Evolutionary conservation across 2,888 invertebrate species (phyloP).

Genomic region (Morinoia aosen): DNA sequence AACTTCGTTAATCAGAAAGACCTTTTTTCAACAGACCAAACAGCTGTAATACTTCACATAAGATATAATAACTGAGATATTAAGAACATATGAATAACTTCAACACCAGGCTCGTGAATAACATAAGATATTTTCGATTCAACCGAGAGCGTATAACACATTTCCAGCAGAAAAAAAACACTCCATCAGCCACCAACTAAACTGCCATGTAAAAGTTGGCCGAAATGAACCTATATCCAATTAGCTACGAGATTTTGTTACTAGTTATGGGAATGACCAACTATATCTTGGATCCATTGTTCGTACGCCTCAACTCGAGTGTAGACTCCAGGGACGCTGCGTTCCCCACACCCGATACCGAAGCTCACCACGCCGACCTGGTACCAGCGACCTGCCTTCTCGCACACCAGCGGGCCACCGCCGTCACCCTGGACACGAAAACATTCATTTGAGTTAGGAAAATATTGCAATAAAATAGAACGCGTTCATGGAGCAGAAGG

Average conservation of each 20-base stretch:
- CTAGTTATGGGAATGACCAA: conserved; percentile 59
- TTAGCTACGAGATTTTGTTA: neutral
- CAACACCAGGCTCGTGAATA: neutral
- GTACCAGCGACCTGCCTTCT: conserved; percentile 71
- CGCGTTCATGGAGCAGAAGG: neutral
- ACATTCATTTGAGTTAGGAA: neutral
- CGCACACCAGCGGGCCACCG: conserved; percentile 72
- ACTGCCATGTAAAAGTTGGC: neutral
- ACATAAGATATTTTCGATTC: neutral
- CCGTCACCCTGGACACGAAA: conserved; percentile 71
- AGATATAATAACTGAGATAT: neutral
- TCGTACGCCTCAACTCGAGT: conserved; percentile 71
- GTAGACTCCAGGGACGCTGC: conserved; percentile 72
- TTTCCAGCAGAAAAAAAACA: neutral
- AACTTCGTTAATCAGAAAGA: neutral
- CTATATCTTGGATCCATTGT: conserved; percentile 71
- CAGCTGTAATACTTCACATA: neutral
- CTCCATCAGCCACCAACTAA: neutral
- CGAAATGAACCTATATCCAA: neutral
- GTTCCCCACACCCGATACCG: conserved; percentile 71
- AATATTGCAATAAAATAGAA: neutral
- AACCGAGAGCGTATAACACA: neutral
- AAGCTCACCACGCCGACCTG: conserved; percentile 72
- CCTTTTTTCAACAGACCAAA: neutral
- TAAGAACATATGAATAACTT: neutral